These are phyloP conservation scores for Melanerpes aurifrons DNA, from an alignment of 2,113 vertebrate genomes.

Conservation along the genomic window DNA sequence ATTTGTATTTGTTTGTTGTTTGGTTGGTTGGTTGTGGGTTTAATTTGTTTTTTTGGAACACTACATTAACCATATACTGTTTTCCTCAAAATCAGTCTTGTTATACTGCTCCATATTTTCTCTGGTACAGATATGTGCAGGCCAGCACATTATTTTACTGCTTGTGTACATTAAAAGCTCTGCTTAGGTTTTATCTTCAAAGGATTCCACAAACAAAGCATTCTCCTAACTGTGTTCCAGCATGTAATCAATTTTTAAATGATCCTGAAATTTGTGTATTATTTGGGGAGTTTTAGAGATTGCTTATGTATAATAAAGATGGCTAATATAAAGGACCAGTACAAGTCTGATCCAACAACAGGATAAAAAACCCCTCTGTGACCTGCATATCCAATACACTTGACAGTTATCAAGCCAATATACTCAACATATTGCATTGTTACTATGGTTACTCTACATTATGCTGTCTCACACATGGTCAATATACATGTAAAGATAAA, in stretches of 20 bases:
- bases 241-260: not conserved
- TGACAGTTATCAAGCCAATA: not conserved
- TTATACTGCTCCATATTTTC: not conserved
- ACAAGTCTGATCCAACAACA: not conserved
- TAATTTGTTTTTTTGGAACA: not conserved
- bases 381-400: not conserved
- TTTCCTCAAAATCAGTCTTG: not conserved
- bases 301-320: not conserved
- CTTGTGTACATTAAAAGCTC: not conserved
- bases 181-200: slow-evolving; percentile 19
- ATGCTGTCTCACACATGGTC: not conserved
- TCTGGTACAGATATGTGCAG: not conserved
- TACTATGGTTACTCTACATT: slow-evolving; percentile 39
- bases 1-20: not conserved
- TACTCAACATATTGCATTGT: not conserved
- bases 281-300: not conserved
- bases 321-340: not conserved
- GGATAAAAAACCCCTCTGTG: not conserved
- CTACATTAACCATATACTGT: not conserved
- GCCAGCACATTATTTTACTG: not conserved
- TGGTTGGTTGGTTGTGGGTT: not conserved
- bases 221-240: not conserved
- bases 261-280: slow-evolving; percentile 6
- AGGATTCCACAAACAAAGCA: slow-evolving; percentile 11
- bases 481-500: not conserved